phyloP scores from a whole-genome alignment of 2,888 invertebrate genomes.

The Asteroscopus sphinx region DNA sequence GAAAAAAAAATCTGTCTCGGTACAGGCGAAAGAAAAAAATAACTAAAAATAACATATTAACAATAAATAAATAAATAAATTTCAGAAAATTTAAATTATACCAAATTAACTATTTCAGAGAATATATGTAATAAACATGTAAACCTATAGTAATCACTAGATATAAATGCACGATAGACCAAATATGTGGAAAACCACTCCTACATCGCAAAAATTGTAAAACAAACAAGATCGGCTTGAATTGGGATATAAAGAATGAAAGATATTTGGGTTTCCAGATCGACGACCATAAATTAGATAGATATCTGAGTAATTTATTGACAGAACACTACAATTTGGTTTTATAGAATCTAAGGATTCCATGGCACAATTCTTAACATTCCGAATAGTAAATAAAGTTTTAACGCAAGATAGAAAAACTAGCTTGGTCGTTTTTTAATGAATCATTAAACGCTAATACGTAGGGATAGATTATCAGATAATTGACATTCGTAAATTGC shows the following conservation, averaged over 20 bases:
- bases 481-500: no score
- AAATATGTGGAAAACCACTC: conserved; percentile 6
- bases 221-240: not conserved
- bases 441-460: conserved; percentile 22
- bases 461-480: no score
- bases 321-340: not conserved
- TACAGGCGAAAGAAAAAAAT: no score
- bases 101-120: not conserved
- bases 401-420: not conserved
- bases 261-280: conserved; percentile 19
- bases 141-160: not conserved
- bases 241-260: conserved; percentile 14
- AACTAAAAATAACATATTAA: no score
- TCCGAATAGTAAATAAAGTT: conserved; percentile 6
- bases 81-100: not conserved
- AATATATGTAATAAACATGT: not conserved
- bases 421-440: conserved; percentile 21
- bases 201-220: conserved; percentile 15
- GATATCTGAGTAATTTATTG: conserved; percentile 3
- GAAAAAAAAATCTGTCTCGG: no score
- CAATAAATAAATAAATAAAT: no score
- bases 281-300: not conserved
- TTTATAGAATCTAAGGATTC: conserved; percentile 8
- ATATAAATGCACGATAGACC: not conserved
- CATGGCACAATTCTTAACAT: conserved; percentile 23